Evolutionary conservation across 2,888 invertebrate genomes (phyloP), one percentile per base, ranked within the genome.

Genomic region (Nycteola revayana): DNA sequence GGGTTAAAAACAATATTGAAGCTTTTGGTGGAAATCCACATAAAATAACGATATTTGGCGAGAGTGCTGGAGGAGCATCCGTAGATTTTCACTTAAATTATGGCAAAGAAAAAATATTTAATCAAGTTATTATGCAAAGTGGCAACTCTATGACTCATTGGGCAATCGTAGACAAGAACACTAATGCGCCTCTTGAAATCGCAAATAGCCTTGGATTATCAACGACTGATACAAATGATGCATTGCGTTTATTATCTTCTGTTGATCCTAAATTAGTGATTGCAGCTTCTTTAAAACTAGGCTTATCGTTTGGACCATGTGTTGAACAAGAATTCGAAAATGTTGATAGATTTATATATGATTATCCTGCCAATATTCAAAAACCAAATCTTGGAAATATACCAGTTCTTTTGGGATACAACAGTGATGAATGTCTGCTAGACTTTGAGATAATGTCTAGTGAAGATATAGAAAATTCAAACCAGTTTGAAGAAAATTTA

Each of bases 1-100:
- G 80, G 81, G 46, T 81, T 1, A 76, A 70, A 27, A 44, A 66
- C 1, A 73, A 81, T 10, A 79, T 81, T 24, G 67, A 52, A 26
- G 49, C 69, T 1, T 82, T 82, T 42, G 77, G 79, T 4, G 82
- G 81, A 7, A 70, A 81, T 34, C 37, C 39, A 1, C 52, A 61
- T 10, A 54, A 69, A 41, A 70, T 81, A 9, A 79, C 81, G 0
- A 32, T 81, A 32, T 65, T 62, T 34, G 81, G 80, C 1, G 66
- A 72, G 18, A 80, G 81, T 32, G 74, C 80, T 18, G 81, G 81
- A 1, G 68, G 49, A 1, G 39, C 17, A 10, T 66, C 76, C 0
- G 67, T 67, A 1, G 71, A 75, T 45, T 44, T 70, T 0, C 78
- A 77, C 11, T 41, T 79, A n/a, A 28, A 56, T 7, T 73, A 63